Conservation (phyloP, 2,113 vertebrate species). For the Malurus elegans region DNA sequence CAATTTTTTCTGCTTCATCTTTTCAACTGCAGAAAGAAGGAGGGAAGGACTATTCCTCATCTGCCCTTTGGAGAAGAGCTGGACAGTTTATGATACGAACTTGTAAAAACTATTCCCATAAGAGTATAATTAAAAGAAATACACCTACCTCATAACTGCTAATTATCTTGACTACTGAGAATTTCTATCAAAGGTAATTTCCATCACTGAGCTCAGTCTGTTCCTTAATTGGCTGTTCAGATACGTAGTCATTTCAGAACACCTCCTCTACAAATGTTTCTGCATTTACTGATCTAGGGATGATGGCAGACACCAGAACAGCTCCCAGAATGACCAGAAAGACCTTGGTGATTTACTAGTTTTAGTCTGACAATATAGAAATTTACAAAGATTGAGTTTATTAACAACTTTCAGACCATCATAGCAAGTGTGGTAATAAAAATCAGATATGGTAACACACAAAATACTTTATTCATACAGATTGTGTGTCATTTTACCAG, state of each 20-base stretch:
- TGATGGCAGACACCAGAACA: neutral
- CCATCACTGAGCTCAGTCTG: neutral
- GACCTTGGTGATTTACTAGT: neutral
- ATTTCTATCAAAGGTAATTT: neutral
- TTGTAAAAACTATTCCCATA: neutral
- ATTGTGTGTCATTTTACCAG: neutral
- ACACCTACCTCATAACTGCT: neutral
- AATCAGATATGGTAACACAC: neutral
- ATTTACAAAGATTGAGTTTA: neutral
- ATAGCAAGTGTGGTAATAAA: neutral
- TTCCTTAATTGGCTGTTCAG: neutral
- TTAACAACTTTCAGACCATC: conserved; percentile 2
- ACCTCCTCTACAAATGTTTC: neutral
- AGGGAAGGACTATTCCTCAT: neutral
- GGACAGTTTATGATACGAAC: neutral
- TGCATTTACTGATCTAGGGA: neutral
- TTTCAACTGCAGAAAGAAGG: neutral
- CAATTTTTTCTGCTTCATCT: neutral
- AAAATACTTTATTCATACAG: neutral
- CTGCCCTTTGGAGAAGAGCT: neutral
- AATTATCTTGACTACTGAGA: neutral
- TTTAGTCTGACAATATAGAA: neutral
- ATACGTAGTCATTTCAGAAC: neutral
- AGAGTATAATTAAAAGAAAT: neutral
- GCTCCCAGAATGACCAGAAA: neutral